phyloP scores from a whole-genome alignment of 2,888 invertebrate genomes.

The Tanytarsus gracilentus region DNA sequence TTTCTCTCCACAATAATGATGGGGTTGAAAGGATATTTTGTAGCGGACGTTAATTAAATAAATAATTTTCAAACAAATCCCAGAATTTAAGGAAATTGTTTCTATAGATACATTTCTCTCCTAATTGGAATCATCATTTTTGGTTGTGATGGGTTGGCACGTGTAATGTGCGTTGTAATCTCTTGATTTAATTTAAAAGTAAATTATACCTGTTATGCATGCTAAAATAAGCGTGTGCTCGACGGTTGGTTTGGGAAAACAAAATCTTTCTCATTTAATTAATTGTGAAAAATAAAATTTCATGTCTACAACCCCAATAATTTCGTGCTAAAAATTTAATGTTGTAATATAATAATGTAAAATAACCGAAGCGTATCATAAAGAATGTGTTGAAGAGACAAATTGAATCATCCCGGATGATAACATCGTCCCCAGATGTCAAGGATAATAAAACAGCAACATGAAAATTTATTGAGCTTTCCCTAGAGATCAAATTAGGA shows the following conservation, averaged over 20 bases:
- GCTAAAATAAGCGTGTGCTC: too few species aligned
- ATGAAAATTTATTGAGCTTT: slow-evolving; percentile 26
- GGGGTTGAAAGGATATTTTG: too few species aligned
- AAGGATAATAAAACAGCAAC: background rate
- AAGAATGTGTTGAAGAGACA: slow-evolving; percentile 21
- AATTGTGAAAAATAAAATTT: slow-evolving; percentile 13
- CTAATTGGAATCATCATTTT: too few species aligned
- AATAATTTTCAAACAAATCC: too few species aligned
- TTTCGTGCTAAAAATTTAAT: background rate
- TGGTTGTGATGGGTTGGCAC: too few species aligned
- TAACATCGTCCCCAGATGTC: background rate
- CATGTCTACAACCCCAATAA: background rate
- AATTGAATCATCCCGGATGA: slow-evolving; percentile 13
- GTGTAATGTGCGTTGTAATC: too few species aligned
- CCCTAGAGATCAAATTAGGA: slow-evolving; percentile 28
- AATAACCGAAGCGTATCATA: slow-evolving; percentile 11
- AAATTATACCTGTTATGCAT: too few species aligned
- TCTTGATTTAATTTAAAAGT: too few species aligned
- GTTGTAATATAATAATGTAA: background rate
- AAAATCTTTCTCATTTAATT: slow-evolving; percentile 17
- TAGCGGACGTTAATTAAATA: too few species aligned
- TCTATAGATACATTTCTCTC: too few species aligned
- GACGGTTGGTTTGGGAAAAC: background rate
- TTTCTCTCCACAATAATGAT: too few species aligned
- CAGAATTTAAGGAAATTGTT: too few species aligned